Conservation (phyloP, 2,888 invertebrate species). For the Muschampia staudingeri region DNA sequence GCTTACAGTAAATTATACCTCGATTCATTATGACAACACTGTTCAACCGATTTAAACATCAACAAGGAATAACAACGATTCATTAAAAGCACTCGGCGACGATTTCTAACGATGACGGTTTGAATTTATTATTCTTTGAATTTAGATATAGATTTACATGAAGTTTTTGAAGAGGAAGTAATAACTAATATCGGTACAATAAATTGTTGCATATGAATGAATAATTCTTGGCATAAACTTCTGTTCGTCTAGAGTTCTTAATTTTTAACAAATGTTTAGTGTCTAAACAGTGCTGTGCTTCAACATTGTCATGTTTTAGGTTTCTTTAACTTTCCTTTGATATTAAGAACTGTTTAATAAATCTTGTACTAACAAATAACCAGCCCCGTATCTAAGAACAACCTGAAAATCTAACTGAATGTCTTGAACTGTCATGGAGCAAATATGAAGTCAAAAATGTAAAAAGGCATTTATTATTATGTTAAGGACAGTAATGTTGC, state of each 20-base stretch:
- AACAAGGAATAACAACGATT: slow-evolving; percentile 10
- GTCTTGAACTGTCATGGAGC: background rate
- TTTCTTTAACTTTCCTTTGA: background rate
- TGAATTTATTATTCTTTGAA: background rate
- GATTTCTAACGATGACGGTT: slow-evolving; percentile 14
- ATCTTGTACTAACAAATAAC: background rate
- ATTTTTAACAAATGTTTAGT: background rate
- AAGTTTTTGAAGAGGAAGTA: background rate
- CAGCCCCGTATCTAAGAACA: background rate
- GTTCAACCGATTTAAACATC: background rate
- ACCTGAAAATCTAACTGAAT: background rate
- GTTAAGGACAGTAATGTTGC: too few species aligned
- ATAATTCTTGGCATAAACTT: too few species aligned
- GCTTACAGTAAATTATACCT: background rate
- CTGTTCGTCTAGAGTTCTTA: too few species aligned
- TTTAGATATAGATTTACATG: background rate
- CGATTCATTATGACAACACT: slow-evolving; percentile 5
- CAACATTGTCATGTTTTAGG: background rate
- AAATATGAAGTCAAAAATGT: background rate
- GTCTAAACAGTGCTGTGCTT: background rate
- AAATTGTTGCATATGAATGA: background rate
- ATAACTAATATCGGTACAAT: background rate
- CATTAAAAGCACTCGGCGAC: background rate
- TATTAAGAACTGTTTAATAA: background rate
- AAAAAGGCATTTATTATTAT: too few species aligned